A percentile compares a stretch with the other conserved stretches of the same genome.
phyloP scores from a whole-genome alignment of 2,888 invertebrate species.

The Craniophora ligustri region DNA sequence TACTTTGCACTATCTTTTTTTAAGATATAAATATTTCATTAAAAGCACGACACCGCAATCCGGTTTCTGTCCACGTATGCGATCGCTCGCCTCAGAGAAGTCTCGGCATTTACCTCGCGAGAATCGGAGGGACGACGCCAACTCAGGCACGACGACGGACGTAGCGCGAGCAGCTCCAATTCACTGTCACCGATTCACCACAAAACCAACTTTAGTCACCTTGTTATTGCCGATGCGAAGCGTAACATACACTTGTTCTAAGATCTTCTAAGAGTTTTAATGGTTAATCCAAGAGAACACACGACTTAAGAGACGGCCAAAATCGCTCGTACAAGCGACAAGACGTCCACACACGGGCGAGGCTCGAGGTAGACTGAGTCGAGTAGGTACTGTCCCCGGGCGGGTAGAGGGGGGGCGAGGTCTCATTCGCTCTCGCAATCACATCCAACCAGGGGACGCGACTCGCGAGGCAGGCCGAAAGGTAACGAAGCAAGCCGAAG shows the following conservation, averaged over 20 bases:
- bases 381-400: slow-evolving; percentile 66
- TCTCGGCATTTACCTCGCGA: slow-evolving; percentile 83
- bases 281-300: slow-evolving; percentile 67
- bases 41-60: slow-evolving; percentile 73
- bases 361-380: slow-evolving; percentile 77
- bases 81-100: slow-evolving; percentile 75
- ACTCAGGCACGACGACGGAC: slow-evolving; percentile 79
- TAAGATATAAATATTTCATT: slow-evolving; percentile 66
- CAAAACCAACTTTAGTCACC: slow-evolving; percentile 68
- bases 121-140: slow-evolving; percentile 82
- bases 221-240: slow-evolving; percentile 58
- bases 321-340: slow-evolving; percentile 57
- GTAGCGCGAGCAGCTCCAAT: slow-evolving; percentile 78
- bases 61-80: slow-evolving; percentile 83
- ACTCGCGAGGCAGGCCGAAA: slow-evolving; percentile 74
- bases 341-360: slow-evolving; percentile 62
- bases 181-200: slow-evolving; percentile 79
- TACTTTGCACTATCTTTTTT: slow-evolving; percentile 62
- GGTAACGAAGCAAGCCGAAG: slow-evolving; percentile 68
- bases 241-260: slow-evolving; percentile 64
- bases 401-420: slow-evolving; percentile 67
- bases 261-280: slow-evolving; percentile 64
- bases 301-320: slow-evolving; percentile 82
- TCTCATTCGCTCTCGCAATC: slow-evolving; percentile 75
- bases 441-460: slow-evolving; percentile 72